Evolutionary conservation across 1,140 invertebrate genomes (phyloP).

Genomic region (Brachystomella parvula): DNA sequence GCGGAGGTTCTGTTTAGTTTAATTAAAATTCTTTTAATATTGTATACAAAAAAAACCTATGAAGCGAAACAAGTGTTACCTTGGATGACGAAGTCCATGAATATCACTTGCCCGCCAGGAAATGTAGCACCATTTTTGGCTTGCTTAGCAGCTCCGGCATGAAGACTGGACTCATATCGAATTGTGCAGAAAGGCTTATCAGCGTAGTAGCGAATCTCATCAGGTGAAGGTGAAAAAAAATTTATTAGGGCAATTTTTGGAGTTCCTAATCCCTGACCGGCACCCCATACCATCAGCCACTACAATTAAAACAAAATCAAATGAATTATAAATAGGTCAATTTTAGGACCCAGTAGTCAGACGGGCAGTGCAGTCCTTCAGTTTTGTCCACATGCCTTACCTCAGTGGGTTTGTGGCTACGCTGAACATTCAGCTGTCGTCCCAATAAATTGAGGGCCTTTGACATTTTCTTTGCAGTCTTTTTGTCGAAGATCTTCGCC

Average conservation of each 20-base stretch:
- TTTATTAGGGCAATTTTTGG: constrained; percentile 53
- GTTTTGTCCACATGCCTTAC: constrained; percentile 7
- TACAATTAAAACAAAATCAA: too few species aligned
- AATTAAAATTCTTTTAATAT: not conserved
- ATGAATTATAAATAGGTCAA: too few species aligned
- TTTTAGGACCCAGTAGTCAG: too few species aligned
- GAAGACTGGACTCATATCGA: constrained; percentile 43
- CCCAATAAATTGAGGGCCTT: constrained; percentile 10
- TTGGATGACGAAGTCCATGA: not conserved
- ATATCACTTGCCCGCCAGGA: constrained; percentile 45
- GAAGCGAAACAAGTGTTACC: not conserved
- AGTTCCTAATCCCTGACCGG: constrained; percentile 63
- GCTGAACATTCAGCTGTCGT: constrained; percentile 8
- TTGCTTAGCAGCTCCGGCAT: not conserved
- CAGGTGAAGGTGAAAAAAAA: constrained; percentile 45
- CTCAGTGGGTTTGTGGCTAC: not conserved
- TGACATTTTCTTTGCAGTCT: not conserved
- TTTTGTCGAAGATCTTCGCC: too few species aligned
- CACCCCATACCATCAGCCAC: constrained; percentile 61
- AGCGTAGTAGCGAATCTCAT: constrained; percentile 56
- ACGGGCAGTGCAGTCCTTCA: not conserved
- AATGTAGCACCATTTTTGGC: constrained; percentile 35
- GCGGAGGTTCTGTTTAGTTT: constrained; percentile 27
- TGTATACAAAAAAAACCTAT: not conserved
- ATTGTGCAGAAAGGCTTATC: constrained; percentile 70